Conservation (phyloP, 2,888 invertebrate species). For the Lapara coniferarum region DNA sequence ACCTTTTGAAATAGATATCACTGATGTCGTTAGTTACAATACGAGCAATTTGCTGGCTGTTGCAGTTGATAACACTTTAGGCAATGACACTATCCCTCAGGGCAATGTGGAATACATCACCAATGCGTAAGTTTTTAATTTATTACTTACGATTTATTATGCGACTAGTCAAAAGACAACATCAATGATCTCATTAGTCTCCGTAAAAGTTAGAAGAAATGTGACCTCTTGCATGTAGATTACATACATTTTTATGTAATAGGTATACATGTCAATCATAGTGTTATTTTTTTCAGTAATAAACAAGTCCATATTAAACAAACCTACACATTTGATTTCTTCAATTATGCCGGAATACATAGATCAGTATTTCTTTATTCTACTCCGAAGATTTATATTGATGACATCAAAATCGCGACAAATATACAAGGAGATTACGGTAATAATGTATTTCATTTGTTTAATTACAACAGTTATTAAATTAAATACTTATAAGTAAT, state of each 20-base stretch:
- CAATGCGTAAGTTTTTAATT: constrained; percentile 63
- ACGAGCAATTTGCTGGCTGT: constrained; percentile 92
- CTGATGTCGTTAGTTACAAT: constrained; percentile 86
- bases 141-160: no score
- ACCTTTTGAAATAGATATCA: constrained; percentile 95
- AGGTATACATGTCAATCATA: not conserved
- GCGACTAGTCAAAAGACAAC: no score
- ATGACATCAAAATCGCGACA: constrained; percentile 92
- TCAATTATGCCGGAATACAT: constrained; percentile 99
- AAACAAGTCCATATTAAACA: constrained; percentile 82
- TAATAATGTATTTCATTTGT: constrained; percentile 41
- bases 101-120: constrained; percentile 86
- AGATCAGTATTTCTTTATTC: constrained; percentile 95
- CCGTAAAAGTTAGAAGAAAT: no score
- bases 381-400: constrained; percentile 91
- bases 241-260: no score
- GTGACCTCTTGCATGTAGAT: no score
- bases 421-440: constrained; percentile 86
- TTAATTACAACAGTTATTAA: not conserved
- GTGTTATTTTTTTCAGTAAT: constrained; percentile 45
- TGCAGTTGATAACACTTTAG: constrained; percentile 96
- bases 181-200: no score
- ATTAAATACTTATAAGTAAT: no score
- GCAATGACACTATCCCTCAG: constrained; percentile 95
- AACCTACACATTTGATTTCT: constrained; percentile 96